Evolutionary conservation across 2,113 vertebrate genomes (phyloP).

Genomic region (Sturnus vulgaris): DNA sequence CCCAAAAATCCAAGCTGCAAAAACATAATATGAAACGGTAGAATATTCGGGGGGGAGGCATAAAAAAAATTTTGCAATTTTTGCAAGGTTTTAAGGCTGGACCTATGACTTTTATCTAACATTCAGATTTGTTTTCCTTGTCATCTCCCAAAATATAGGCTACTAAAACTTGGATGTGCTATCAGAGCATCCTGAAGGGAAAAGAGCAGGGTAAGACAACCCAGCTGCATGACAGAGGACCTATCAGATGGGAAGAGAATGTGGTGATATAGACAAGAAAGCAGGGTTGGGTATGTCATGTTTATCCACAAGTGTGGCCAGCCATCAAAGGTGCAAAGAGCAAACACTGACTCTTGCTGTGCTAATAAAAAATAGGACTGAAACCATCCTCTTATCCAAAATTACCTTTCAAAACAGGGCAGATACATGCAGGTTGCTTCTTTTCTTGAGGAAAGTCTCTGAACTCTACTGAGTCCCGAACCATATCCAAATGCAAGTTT

Average conservation of each 20-base stretch:
- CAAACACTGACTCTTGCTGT: not conserved
- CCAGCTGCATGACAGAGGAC: not conserved
- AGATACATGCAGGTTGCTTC: not conserved
- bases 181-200: not conserved
- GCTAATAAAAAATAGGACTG: not conserved
- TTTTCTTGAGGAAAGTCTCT: not conserved
- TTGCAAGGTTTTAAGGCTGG: not conserved
- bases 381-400: not conserved
- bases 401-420: not conserved
- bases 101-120: not conserved
- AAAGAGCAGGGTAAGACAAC: not conserved
- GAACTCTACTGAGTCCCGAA: not conserved
- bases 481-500: not conserved
- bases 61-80: not conserved
- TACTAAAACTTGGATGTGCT: not conserved
- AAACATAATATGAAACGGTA: not conserved
- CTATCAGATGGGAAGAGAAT: not conserved
- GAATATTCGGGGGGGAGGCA: not conserved
- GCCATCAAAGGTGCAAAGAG: not conserved
- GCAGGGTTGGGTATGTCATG: not conserved
- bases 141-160: not conserved
- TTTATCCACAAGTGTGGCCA: not conserved
- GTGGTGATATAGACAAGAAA: not conserved
- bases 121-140: not conserved
- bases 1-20: accelerated